Evolutionary conservation across 2,797 vertebrate species (phyloP).

Genomic region (Gallinago nigripennis): DNA sequence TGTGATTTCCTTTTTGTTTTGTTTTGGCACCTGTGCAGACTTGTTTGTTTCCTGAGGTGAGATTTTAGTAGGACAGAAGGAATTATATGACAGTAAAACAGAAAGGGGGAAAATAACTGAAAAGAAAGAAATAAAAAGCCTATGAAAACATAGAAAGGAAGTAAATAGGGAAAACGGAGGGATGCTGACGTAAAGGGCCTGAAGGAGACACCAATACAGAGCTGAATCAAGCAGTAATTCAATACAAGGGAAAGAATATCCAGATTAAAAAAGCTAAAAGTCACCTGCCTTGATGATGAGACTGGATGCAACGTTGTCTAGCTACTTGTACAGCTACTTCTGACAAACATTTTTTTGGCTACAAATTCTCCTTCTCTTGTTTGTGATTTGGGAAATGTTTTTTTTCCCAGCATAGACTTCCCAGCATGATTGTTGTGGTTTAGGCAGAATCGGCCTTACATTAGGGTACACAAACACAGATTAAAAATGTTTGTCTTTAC

Average conservation of each 20-base stretch:
- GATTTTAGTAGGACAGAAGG: neutral
- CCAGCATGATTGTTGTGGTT: no score
- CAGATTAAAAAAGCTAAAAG: neutral
- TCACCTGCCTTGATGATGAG: neutral
- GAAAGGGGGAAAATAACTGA: neutral
- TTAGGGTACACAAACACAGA: neutral
- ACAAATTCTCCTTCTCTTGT: neutral
- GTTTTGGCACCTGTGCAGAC: neutral
- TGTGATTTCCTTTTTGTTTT: neutral
- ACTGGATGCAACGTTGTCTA: neutral
- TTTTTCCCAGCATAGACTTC: neutral
- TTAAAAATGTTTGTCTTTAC: neutral
- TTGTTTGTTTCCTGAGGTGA: neutral
- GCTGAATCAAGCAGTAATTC: neutral
- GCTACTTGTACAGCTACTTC: neutral
- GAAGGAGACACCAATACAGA: neutral
- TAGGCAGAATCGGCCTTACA: neutral
- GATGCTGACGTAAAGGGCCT: neutral
- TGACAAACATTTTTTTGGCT: neutral
- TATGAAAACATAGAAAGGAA: neutral
- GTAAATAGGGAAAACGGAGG: neutral
- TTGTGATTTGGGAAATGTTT: neutral
- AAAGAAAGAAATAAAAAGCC: neutral
- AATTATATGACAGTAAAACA: neutral
- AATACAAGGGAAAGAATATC: neutral